These are phyloP conservation scores for Eremobia ochroleuca DNA, from an alignment of 2,888 invertebrate genomes.

Conservation along the genomic window DNA sequence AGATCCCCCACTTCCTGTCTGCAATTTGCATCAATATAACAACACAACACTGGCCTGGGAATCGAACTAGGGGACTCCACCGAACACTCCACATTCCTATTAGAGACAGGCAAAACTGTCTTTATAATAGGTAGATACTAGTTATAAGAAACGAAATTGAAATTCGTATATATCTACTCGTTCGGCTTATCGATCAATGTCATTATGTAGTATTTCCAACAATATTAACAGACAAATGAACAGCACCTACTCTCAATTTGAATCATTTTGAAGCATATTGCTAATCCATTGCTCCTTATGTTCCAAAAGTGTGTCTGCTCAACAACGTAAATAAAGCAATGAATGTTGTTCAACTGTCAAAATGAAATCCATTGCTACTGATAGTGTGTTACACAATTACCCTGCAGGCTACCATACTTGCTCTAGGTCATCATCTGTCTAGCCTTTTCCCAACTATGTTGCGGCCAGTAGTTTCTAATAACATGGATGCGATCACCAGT, in stretches of 20 bases:
- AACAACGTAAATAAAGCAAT: too few species aligned
- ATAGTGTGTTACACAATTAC: too few species aligned
- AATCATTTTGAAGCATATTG: too few species aligned
- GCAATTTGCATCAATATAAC: constrained; percentile 17
- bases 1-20: constrained; percentile 35
- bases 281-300: too few species aligned
- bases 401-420: neutral
- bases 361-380: too few species aligned
- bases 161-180: neutral
- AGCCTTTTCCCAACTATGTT: neutral
- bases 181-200: too few species aligned
- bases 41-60: neutral
- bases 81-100: neutral
- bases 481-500: neutral
- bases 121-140: neutral
- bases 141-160: neutral
- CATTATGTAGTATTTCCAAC: too few species aligned
- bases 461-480: neutral
- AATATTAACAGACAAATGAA: too few species aligned
- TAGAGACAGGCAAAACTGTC: neutral
- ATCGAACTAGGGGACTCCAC: neutral
- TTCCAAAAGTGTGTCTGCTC: too few species aligned
- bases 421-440: neutral
- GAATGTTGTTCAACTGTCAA: too few species aligned
- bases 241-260: too few species aligned